Base-by-base conservation (phyloP, 2,888 invertebrate genomes). In the Protonemura montana region DNA sequence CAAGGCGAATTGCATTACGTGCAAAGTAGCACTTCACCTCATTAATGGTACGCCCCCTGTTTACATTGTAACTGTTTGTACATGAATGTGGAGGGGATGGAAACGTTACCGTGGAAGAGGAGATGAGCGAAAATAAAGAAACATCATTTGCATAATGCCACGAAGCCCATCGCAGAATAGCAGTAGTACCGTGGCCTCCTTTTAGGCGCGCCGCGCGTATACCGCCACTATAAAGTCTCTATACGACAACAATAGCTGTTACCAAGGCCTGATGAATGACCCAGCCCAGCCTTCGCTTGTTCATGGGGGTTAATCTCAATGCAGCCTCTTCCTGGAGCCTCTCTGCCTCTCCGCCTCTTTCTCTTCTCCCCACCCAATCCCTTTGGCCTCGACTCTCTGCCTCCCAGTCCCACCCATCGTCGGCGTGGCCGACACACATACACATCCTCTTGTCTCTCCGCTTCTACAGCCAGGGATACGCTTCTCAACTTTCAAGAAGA, bases 71-170 rank as follows among this genome's bases (percentile, higher is more conserved):
- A 84, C 84, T 84, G 84, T 84, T 84, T 84, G 84, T 84, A 84
- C 84, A 59, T 27, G 84, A 16, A 59, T 59, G 21, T 59, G 59
- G 59, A 13, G 27, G 27, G 84, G 84, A 84, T 84, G 84, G 59
- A 84, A 84, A 84, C 29, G 84, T 84, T 84, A 59, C 84, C 30
- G 27, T 28, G 28, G 76, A 42, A 78, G 86, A 82, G 82, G 78
- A 25, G 85, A 29, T 21, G 82, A 28, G 77, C n/a, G 82, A 86
- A 86, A 86, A 87, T 87, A 87, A 87, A 87, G 87, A 86, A 87
- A 86, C 78, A 85, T 86, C 10, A 86, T 87, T 87, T 87, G 87
- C 87, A 87, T 87, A 87, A 87, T 86, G 87, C 86, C 85, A 13
- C 59, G 59, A 59, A 59, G 59, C 59, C 59, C 59, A 59, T 59